Evolutionary conservation across 2,888 invertebrate species (phyloP).

Genomic region (Eilema depressum): DNA sequence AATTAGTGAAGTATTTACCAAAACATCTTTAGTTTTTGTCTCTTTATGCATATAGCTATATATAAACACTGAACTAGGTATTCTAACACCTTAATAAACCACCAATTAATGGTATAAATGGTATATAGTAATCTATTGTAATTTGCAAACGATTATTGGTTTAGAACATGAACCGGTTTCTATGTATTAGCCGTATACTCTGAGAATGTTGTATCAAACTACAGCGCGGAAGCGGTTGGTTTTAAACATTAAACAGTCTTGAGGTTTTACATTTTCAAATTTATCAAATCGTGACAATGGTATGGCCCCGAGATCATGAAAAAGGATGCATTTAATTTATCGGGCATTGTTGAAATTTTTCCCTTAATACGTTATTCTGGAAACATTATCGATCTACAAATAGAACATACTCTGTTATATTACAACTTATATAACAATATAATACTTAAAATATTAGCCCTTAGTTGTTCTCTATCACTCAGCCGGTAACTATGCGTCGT

Average conservation of each 20-base stretch:
- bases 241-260: conserved; percentile 16
- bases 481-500: conserved; percentile 28
- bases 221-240: conserved; percentile 11
- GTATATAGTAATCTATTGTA: conserved; percentile 21
- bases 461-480: conserved; percentile 28
- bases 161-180: conserved; percentile 9
- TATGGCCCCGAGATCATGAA: too few relatives aligned
- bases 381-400: background rate
- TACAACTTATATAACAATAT: background rate
- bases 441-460: conserved; percentile 10
- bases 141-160: conserved; percentile 28
- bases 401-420: background rate
- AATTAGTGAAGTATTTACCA: conserved; percentile 24
- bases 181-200: conserved; percentile 9
- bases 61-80: conserved; percentile 25
- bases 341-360: too few relatives aligned
- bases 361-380: background rate
- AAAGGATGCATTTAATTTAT: too few relatives aligned
- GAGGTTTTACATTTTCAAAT: background rate
- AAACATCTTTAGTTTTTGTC: conserved; percentile 15
- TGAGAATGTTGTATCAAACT: conserved; percentile 14
- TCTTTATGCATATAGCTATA: conserved; percentile 16
- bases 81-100: conserved; percentile 17
- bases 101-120: conserved; percentile 26
- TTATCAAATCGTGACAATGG: too few relatives aligned